Evolutionary conservation across 2,888 invertebrate genomes (phyloP), one percentile per base, ranked within the genome.

Genomic region (Trichogramma evanescens): DNA sequence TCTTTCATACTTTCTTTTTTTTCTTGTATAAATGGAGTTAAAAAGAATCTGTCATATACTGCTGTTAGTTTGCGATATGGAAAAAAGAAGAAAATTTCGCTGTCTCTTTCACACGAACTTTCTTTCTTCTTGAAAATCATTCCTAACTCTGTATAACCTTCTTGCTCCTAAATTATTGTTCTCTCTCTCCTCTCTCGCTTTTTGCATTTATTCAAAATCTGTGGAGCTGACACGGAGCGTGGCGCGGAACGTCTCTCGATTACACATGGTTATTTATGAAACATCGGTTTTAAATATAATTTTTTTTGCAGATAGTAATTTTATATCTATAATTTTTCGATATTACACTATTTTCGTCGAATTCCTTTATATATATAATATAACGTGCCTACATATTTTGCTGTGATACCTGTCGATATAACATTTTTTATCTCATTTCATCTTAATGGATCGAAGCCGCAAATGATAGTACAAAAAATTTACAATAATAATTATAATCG

Each of bases 171-270:
- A 26, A 26, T 26, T 26, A 26, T 26, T 26, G 26, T 8, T 40
- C 40, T 7, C 45, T 59, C 45, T 50, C 26, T 53, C 42, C 26
- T 41, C 38, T 52, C 40, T 52, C 53, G 49, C 50, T 50, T 40
- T 48, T 58, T 57, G 38, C 61, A 61, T 50, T 57, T 63, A 59
- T 46, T 38, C 54, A 40, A 58, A 57, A 57, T 62, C 50, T 59
- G 61, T 59, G 61, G 61, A 64, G 64, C 52, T 64, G 59, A 64
- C 52, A 64, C 59, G 64, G 59, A 64, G 61, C 63, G 61, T 61
- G 59, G 59, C 61, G 61, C 61, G 61, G 57, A 62, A 63, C 58
- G 54, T 59, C 42, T 56, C 50, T 64, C 56, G 59, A 62, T 64
- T 64, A 59, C 58, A 62, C 56, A 64, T 57, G 56, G 44, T 56